Base-by-base conservation (phyloP, 2,888 invertebrate genomes). In the Arge pagana region DNA sequence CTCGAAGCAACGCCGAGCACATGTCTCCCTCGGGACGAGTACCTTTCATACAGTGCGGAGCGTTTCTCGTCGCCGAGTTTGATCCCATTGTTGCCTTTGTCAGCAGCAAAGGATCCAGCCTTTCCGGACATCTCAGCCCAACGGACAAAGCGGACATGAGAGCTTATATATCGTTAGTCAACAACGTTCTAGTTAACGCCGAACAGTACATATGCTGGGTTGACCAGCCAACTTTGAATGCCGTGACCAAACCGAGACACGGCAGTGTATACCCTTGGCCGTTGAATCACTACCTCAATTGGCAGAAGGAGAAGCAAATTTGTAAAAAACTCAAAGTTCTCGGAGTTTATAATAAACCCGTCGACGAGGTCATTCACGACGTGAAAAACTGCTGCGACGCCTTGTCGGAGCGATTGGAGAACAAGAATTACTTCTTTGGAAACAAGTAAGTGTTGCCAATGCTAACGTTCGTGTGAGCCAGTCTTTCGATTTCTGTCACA, bases 1-100 rank as follows among this genome's bases (percentile, higher is more conserved):
- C 89, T 65, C 82, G 89, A 57, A 85, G 88, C 65, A 99, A 99
- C 80, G 96, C 97, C 0, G 96, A 97, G 70, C 90, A 90, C 71
- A 97, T 98, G 93, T 96, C 97, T 0, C 97, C 97, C 0, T 90
- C 93, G 4, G 94, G 94, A 0, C 85, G 89, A 62, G 87, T 98
- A 1, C 98, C 98, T 0, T 94, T 98, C 68, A 86, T 98, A 51
- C 89, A 90, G 70, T 91, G 92, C 60, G 96, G 96, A 0, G 87
- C 89, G 0, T 93, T 93, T 68, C 84, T 96, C 1, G 85, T 94
- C 1, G 86, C 96, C 0, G 98, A 96, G 72, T 82, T 96, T 67
- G 94, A 96, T 68, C 90, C 91, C 0, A 95, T 98, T 51, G 91
- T 95, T 0, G 88, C 89, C 63, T 93, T 95, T 72, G 88, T 94